phyloP scores from a whole-genome alignment of 1,140 invertebrate genomes.

The Drosophila subpulchrella region DNA sequence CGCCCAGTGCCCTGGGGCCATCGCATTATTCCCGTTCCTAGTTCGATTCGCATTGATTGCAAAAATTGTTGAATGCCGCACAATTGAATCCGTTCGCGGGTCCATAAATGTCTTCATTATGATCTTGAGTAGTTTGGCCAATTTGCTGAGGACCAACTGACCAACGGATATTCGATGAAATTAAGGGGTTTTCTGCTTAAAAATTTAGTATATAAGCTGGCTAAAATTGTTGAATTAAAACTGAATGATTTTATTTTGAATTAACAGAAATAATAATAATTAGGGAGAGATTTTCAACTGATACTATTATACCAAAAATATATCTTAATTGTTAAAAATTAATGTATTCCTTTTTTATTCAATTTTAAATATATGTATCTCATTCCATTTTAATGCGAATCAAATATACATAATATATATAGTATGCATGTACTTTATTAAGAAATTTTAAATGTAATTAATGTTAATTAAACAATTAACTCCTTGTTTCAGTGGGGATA shows the following conservation, averaged over 20 bases:
- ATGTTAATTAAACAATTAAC: neutral
- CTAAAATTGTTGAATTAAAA: too few relatives aligned
- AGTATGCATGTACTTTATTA: too few relatives aligned
- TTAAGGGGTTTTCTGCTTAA: neutral
- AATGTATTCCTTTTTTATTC: too few relatives aligned
- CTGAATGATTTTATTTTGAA: too few relatives aligned
- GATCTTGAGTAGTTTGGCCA: constrained; percentile 61
- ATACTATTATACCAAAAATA: too few relatives aligned
- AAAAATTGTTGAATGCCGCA: constrained; percentile 65
- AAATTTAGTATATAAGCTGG: neutral
- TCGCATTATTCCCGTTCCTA: constrained; percentile 55
- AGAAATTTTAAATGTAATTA: too few relatives aligned
- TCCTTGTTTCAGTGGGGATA: neutral
- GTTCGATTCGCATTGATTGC: constrained; percentile 38
- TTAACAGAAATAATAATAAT: too few relatives aligned
- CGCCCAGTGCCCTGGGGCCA: constrained; percentile 19
- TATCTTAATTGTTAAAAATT: too few relatives aligned
- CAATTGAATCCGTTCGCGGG: constrained; percentile 61
- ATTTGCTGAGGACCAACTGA: constrained; percentile 47
- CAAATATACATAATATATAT: too few relatives aligned
- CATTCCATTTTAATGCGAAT: too few relatives aligned
- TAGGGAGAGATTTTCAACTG: too few relatives aligned
- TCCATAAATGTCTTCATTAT: constrained; percentile 78
- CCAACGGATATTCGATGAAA: neutral
- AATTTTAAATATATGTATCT: too few relatives aligned